Evolutionary conservation across 2,797 vertebrate genomes (phyloP).

Genomic region (Ctenosaura bakeri): DNA sequence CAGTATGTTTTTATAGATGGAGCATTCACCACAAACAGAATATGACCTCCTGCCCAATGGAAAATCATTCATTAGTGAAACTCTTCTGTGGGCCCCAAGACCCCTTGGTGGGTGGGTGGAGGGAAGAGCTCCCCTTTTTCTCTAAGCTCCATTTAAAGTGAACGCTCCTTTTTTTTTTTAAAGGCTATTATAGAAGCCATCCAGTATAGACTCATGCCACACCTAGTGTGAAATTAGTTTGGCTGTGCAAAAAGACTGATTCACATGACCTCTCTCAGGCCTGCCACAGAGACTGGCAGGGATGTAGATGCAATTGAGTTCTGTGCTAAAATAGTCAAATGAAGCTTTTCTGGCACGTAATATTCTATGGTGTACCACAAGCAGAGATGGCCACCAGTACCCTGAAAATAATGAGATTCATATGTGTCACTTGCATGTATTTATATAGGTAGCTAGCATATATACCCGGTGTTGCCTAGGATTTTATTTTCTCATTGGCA

Average conservation of each 20-base stretch:
- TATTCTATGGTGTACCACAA: neutral
- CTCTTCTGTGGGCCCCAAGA: slow-evolving; percentile 38
- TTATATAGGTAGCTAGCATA: neutral
- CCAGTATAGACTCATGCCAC: neutral
- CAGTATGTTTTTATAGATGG: slow-evolving; percentile 70
- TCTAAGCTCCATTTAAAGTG: slow-evolving; percentile 39
- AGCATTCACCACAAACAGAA: slow-evolving; percentile 69
- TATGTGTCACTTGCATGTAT: neutral
- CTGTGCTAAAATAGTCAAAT: neutral
- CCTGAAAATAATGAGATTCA: neutral
- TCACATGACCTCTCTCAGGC: neutral
- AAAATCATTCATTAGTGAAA: slow-evolving; percentile 70
- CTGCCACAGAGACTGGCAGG: neutral
- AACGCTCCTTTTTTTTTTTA: slow-evolving; percentile 4
- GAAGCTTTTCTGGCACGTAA: neutral
- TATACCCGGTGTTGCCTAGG: too few relatives aligned
- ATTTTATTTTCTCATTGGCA: too few relatives aligned
- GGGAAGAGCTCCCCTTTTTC: neutral
- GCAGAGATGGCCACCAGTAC: too few relatives aligned
- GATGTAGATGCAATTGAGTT: neutral
- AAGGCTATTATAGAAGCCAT: slow-evolving; percentile 29
- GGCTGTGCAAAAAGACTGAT: neutral
- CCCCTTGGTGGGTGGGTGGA: slow-evolving; percentile 52
- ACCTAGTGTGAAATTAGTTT: slow-evolving; percentile 49
- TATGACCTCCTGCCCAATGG: slow-evolving; percentile 48